Base-by-base conservation (phyloP, 2,888 invertebrate genomes). In the Drosophila falleni region DNA sequence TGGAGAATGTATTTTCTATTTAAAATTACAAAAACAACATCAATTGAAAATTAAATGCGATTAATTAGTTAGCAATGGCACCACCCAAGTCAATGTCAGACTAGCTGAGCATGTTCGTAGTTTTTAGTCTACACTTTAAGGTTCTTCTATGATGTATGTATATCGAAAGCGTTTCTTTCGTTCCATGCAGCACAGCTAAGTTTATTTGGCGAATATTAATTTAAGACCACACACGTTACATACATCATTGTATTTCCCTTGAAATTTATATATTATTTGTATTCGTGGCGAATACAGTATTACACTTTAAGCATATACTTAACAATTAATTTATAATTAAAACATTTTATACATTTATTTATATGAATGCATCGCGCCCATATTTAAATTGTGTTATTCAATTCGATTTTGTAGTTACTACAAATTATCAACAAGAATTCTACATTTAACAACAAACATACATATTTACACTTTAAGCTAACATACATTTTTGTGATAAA, bases 401-500 rank as follows among this genome's bases (percentile, higher is more conserved):
- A 50, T 23, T 55, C 62, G 37, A 64, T 56, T 60, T 56, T 75
- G 63, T 71, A 59, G 37, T 49, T 58, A 59, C 46, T 54, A 51
- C 31, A 54, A 53, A 50, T 60, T 58, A 39, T 61, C 56, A 74
- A 62, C 60, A 49, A 63, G 46, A 77, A 71, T 74, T 56, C 60
- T 50, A 71, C 37, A 77, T 16, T 23, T n/a, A 51, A 23, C 42
- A 46, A 29, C 23, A 42, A 51, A 44, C 80, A 72, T 51, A 69
- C 56, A 78, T 74, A 77, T 78, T 69, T 78, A 83, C 49, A 73
- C 63, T 39, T 51, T 89, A 87, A 87, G 87, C 51, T 81, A 89
- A 81, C 60, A 86, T 89, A 81, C 65, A 80, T 89, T 87, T 89
- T 89, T 87, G 86, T 89, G 87, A 87, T 89, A 89, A 81, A 89